phyloP scores from a whole-genome alignment of 1,140 invertebrate species.

The Procambarus clarkii region DNA sequence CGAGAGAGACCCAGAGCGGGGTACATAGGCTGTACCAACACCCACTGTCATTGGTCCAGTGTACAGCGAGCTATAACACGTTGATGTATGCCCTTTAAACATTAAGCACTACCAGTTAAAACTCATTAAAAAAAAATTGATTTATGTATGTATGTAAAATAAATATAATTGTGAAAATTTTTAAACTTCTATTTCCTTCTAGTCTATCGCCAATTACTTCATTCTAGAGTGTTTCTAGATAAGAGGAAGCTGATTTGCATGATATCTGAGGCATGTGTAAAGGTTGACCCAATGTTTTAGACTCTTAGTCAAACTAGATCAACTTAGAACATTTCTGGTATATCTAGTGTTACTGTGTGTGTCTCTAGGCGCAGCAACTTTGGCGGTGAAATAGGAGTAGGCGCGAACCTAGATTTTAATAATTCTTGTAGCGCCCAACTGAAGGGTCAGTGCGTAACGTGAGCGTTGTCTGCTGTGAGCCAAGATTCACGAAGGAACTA shows the following conservation, averaged over 20 bases:
- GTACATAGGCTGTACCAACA: constrained; percentile 28
- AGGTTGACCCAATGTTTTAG: constrained; percentile 55
- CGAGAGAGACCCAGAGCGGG: not conserved
- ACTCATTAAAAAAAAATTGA: constrained; percentile 40
- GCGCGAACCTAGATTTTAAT: constrained; percentile 22
- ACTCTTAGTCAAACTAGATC: not conserved
- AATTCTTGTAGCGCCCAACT: constrained; percentile 2
- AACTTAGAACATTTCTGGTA: constrained; percentile 33
- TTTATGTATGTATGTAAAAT: constrained; percentile 69
- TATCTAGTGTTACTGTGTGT: constrained; percentile 8
- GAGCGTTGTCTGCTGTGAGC: constrained; percentile 17
- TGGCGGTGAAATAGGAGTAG: constrained; percentile 37
- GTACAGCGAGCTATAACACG: constrained; percentile 19
- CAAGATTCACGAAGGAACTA: too few relatives aligned
- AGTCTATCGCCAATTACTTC: constrained; percentile 39
- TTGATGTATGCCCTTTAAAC: constrained; percentile 44
- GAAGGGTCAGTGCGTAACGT: not conserved
- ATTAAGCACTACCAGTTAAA: constrained; percentile 48
- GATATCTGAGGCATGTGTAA: constrained; percentile 49
- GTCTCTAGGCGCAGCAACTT: constrained; percentile 30
- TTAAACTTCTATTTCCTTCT: constrained; percentile 61
- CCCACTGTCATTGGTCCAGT: constrained; percentile 18
- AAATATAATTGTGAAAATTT: constrained; percentile 62
- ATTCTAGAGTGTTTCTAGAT: constrained; percentile 55
- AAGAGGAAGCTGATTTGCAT: constrained; percentile 38